Evolutionary conservation across 92 coral and sea anemone species (phyloP).

Genomic region (Isaurus tuberculatus): DNA sequence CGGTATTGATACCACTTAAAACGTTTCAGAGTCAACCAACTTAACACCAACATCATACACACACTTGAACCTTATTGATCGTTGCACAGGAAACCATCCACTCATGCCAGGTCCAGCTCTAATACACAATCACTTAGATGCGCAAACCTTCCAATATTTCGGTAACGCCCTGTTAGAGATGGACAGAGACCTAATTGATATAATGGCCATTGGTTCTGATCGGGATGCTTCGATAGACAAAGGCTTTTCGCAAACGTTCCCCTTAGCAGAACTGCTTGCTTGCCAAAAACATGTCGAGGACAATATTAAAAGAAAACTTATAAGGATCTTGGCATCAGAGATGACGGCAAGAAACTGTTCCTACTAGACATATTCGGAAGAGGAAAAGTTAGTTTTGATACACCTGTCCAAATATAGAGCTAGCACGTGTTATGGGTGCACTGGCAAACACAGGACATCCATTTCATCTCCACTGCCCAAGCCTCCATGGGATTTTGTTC

Average conservation of each 20-base stretch:
- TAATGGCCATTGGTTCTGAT: conserved; percentile 57
- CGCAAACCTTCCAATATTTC: conserved; percentile 48
- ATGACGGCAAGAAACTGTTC: conserved; percentile 27
- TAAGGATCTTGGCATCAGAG: conserved; percentile 37
- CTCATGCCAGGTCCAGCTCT: conserved; percentile 58
- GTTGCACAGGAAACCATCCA: conserved; percentile 56
- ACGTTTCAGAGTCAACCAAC: conserved; percentile 42
- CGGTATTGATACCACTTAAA: conserved; percentile 60
- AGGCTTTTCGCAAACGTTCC: conserved; percentile 32
- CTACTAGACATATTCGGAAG: conserved; percentile 34
- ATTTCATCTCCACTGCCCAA: conserved; percentile 1
- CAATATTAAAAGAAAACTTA: conserved; percentile 58
- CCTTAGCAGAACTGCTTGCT: conserved; percentile 40
- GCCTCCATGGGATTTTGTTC: conserved; percentile 27
- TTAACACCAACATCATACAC: conserved; percentile 55
- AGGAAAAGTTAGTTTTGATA: neutral
- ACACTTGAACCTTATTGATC: conserved; percentile 48
- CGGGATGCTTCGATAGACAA: too few relatives aligned
- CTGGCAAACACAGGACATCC: conserved; percentile 6
- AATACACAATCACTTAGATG: conserved; percentile 45
- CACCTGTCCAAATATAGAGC: neutral
- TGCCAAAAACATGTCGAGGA: conserved; percentile 52
- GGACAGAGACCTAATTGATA: conserved; percentile 24
- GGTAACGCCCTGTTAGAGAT: conserved; percentile 35
- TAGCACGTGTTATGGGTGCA: conserved; percentile 1